Conservation (phyloP, 2,888 invertebrate species). For the Operophtera brumata region DNA sequence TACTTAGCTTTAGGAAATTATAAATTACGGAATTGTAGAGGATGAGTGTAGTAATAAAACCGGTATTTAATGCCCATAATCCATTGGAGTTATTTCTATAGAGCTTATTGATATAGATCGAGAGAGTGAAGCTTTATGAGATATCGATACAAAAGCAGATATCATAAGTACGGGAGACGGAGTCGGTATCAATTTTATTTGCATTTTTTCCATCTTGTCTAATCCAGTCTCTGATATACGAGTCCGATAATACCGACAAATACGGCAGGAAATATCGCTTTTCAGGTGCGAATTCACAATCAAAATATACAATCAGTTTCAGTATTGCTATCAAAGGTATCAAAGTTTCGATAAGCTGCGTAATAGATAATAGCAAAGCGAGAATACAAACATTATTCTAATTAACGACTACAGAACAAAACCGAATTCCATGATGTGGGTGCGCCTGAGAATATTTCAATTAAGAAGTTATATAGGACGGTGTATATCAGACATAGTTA, state of each 20-base stretch:
- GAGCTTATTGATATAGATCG: constrained; percentile 12
- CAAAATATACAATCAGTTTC: constrained; percentile 14
- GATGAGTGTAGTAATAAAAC: constrained; percentile 25
- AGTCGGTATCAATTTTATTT: constrained; percentile 12
- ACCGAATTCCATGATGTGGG: constrained; percentile 29
- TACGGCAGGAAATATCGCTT: constrained; percentile 14
- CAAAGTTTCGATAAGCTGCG: constrained; percentile 25
- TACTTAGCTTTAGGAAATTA: constrained; percentile 21
- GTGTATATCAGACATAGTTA: constrained; percentile 13
- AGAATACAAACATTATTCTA: constrained; percentile 29
- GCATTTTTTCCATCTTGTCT: constrained; percentile 16
- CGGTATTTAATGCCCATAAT: constrained; percentile 22
- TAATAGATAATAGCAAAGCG: constrained; percentile 22
- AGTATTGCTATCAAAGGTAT: constrained; percentile 25
- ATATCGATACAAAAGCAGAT: constrained; percentile 4
- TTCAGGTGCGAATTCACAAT: constrained; percentile 13
- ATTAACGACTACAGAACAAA: constrained; percentile 28
- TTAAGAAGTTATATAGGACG: constrained; percentile 48
- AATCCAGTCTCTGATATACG: constrained; percentile 10
- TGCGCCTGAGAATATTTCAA: constrained; percentile 56
- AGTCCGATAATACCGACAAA: constrained; percentile 5
- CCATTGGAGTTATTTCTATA: constrained; percentile 14
- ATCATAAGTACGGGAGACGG: not conserved
- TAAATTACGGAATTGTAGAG: constrained; percentile 28
- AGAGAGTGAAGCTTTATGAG: constrained; percentile 11